These are phyloP conservation scores for Idris sp. DNA, from an alignment of 1,140 invertebrate genomes.

Conservation along the genomic window DNA sequence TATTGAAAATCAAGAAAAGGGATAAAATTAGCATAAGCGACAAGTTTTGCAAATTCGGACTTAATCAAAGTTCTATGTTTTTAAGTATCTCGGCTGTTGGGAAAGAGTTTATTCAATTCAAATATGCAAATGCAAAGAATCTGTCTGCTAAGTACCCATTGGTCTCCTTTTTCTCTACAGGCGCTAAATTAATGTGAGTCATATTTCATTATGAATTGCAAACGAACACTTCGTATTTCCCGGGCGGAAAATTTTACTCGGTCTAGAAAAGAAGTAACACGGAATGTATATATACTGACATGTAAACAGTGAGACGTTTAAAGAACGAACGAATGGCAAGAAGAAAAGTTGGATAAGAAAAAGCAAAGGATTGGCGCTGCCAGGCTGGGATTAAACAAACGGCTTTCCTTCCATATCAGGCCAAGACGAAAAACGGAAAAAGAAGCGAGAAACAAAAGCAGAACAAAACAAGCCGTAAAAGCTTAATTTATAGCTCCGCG, in stretches of 20 bases:
- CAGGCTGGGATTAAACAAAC: slow-evolving; percentile 52
- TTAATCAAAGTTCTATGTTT: slow-evolving; percentile 10
- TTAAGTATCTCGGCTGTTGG: slow-evolving; percentile 12
- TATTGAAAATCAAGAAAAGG: too few species aligned
- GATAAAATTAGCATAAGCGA: too few species aligned
- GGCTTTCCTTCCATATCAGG: slow-evolving; percentile 48
- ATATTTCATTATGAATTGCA: slow-evolving; percentile 44
- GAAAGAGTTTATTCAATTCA: slow-evolving; percentile 30
- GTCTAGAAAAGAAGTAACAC: slow-evolving; percentile 25
- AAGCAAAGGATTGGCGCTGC: slow-evolving; percentile 45
- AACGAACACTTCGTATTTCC: slow-evolving; percentile 30
- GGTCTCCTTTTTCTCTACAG: background rate
- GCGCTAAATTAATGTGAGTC: slow-evolving; percentile 28
- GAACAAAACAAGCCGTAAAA: slow-evolving; percentile 60
- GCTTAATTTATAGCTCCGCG: slow-evolving; percentile 66
- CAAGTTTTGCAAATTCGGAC: background rate
- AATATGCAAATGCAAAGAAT: slow-evolving; percentile 44
- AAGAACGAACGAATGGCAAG: slow-evolving; percentile 24
- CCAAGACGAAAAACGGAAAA: slow-evolving; percentile 53
- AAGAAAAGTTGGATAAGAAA: slow-evolving; percentile 44
- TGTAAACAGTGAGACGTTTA: slow-evolving; percentile 45
- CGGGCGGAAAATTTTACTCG: slow-evolving; percentile 4
- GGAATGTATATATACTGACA: slow-evolving; percentile 32
- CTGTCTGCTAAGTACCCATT: slow-evolving; percentile 26
- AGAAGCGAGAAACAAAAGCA: slow-evolving; percentile 46